A percentile compares a stretch with the other conserved stretches of the same genome.
Conservation (phyloP, 2,113 vertebrate genomes). For the Phainopepla nitens region DNA sequence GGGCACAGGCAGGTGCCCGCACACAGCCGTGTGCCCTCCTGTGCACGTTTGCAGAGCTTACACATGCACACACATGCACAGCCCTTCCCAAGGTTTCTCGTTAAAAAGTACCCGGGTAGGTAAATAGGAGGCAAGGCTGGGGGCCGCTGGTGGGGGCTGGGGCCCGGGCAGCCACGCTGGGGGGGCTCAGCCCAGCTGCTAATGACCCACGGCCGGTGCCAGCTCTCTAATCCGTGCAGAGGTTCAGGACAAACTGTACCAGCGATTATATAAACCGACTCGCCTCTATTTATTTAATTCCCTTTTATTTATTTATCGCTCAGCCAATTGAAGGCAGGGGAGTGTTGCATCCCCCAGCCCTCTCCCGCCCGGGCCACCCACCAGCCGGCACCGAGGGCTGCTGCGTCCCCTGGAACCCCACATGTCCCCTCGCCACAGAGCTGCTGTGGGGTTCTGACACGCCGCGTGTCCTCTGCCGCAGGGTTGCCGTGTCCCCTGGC, state of each 20-base stretch:
- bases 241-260: constrained; percentile 67
- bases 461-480: neutral
- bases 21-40: neutral
- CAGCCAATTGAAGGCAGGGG: constrained; percentile 43
- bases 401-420: neutral
- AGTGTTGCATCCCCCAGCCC: constrained; percentile 7
- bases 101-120: constrained; percentile 45
- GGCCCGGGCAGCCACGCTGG: neutral
- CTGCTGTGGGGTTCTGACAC: neutral
- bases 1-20: neutral
- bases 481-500: neutral
- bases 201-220: constrained; percentile 43
- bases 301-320: constrained; percentile 47
- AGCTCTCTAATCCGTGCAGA: constrained; percentile 60
- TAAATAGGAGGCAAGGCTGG: constrained; percentile 39
- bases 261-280: constrained; percentile 68
- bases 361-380: neutral
- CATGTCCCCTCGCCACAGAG: neutral
- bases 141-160: neutral
- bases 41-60: neutral
- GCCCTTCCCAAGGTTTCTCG: constrained; percentile 22
- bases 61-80: neutral
- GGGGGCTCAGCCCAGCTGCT: constrained; percentile 43
- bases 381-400: neutral
- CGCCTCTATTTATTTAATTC: constrained; percentile 70